Percentiles rank a stretch among this genome's conserved stretches.
Evolutionary conservation across 2,797 vertebrate species (phyloP).

Genomic region (Enteromius afrohamiltoni): DNA sequence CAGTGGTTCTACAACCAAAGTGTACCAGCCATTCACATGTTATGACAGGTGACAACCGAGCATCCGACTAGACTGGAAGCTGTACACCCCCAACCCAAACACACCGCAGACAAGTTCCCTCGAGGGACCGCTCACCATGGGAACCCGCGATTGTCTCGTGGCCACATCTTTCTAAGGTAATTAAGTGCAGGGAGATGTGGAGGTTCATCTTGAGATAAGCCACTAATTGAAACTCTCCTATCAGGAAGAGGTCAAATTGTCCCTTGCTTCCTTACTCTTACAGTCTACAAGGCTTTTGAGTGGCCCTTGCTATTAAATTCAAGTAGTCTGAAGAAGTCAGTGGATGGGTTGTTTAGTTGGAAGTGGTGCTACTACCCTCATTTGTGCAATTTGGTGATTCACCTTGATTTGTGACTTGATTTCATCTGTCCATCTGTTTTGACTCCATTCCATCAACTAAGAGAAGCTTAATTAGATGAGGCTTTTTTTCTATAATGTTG

Average conservation of each 20-base stretch:
- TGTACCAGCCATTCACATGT: slow-evolving; percentile 32
- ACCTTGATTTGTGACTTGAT: slow-evolving; percentile 60
- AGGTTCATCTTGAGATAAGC: slow-evolving; percentile 59
- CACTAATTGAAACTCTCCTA: slow-evolving; percentile 65
- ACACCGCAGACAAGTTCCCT: slow-evolving; percentile 27
- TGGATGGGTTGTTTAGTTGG: slow-evolving; percentile 16
- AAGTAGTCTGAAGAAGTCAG: slow-evolving; percentile 16
- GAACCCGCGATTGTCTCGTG: slow-evolving; percentile 26
- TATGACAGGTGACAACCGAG: slow-evolving; percentile 43
- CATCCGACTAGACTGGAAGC: slow-evolving; percentile 15
- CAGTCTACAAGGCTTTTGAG: neutral
- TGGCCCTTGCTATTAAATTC: slow-evolving; percentile 20
- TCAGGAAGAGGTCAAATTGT: slow-evolving; percentile 65
- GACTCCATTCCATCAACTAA: slow-evolving; percentile 39
- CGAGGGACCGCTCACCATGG: slow-evolving; percentile 1
- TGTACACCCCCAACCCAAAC: slow-evolving; percentile 32
- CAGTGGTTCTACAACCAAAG: slow-evolving; percentile 44
- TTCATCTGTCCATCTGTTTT: slow-evolving; percentile 19
- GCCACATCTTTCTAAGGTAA: slow-evolving; percentile 62
- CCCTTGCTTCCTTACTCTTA: slow-evolving; percentile 25
- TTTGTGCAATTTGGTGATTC: slow-evolving; percentile 51
- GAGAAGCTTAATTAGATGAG: slow-evolving; percentile 62
- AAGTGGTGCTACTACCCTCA: slow-evolving; percentile 6
- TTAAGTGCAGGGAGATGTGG: slow-evolving; percentile 63
- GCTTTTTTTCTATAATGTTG: slow-evolving; percentile 7